Percentiles rank a stretch among this genome's conserved stretches.
Conservation (phyloP, 1,140 invertebrate genomes). For the Chironomus striatipennis region DNA sequence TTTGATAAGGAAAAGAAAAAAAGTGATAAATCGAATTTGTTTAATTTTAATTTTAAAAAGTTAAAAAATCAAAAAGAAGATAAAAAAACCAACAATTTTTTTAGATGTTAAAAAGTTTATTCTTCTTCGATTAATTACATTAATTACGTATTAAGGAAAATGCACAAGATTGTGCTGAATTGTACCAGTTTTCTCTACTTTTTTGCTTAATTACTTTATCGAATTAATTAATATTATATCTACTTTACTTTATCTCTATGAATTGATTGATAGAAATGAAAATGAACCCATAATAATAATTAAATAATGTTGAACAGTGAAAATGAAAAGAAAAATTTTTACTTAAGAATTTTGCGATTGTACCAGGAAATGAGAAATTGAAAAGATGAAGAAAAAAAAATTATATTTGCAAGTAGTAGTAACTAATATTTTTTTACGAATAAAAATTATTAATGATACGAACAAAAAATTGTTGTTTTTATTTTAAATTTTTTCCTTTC, state of each 20-base stretch:
- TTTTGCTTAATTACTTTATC: background rate
- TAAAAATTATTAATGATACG: constrained; percentile 10
- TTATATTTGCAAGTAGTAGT: background rate
- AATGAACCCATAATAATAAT: background rate
- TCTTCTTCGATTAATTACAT: background rate
- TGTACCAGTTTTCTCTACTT: background rate
- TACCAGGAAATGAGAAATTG: background rate
- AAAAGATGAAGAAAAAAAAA: constrained; percentile 1
- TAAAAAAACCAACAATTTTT: constrained; percentile 3
- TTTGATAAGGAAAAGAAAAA: background rate
- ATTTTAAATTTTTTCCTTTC: background rate
- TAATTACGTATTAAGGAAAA: background rate
- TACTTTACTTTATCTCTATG: background rate
- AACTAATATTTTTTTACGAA: background rate
- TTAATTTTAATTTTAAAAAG: background rate
- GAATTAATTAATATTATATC: background rate
- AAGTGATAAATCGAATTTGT: constrained; percentile 22
- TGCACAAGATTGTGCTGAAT: background rate
- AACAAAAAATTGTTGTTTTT: background rate
- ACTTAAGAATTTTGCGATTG: constrained; percentile 8
- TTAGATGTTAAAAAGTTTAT: constrained; percentile 2
- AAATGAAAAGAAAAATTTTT: background rate
- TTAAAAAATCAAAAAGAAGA: no score
- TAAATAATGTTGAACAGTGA: background rate
- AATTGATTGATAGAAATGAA: background rate